Conservation (phyloP, 2,797 vertebrate genomes). For the Sebastes oblongus region DNA sequence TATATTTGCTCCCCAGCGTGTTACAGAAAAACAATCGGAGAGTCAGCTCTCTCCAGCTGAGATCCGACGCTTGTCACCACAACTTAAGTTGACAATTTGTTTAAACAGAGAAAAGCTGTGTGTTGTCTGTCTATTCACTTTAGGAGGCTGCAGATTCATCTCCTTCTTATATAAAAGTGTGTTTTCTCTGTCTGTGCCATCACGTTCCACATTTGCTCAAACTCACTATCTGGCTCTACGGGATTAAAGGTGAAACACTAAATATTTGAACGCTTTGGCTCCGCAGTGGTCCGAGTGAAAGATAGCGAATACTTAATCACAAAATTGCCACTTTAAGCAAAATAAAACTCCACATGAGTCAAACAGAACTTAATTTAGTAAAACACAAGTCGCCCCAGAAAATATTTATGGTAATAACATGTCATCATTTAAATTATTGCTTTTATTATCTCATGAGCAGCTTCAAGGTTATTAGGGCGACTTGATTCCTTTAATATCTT, state of each 20-base stretch:
- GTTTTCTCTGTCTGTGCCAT: not conserved
- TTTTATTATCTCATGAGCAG: not conserved
- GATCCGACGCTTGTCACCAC: conserved; percentile 6
- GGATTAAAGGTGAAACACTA: not conserved
- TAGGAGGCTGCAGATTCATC: conserved; percentile 21
- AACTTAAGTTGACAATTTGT: conserved; percentile 33
- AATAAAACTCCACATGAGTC: not conserved
- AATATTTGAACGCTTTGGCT: not conserved
- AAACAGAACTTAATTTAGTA: not conserved
- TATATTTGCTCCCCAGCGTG: conserved; percentile 7
- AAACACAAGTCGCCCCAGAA: not conserved
- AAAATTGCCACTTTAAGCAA: not conserved
- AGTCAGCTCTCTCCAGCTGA: conserved; percentile 38
- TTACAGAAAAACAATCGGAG: conserved; percentile 13
- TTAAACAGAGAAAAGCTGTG: conserved; percentile 8
- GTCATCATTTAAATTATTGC: not conserved
- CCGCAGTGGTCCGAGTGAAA: not conserved
- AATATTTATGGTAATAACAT: not conserved
- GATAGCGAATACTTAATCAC: not conserved
- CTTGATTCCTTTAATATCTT: not conserved
- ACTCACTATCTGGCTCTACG: not conserved
- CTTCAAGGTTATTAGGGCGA: not conserved
- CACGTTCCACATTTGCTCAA: conserved; percentile 20
- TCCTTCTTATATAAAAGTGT: conserved; percentile 11
- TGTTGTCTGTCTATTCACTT: not conserved